Conservation (phyloP, 2,797 vertebrate genomes). For the Leptoclinus maculatus region DNA sequence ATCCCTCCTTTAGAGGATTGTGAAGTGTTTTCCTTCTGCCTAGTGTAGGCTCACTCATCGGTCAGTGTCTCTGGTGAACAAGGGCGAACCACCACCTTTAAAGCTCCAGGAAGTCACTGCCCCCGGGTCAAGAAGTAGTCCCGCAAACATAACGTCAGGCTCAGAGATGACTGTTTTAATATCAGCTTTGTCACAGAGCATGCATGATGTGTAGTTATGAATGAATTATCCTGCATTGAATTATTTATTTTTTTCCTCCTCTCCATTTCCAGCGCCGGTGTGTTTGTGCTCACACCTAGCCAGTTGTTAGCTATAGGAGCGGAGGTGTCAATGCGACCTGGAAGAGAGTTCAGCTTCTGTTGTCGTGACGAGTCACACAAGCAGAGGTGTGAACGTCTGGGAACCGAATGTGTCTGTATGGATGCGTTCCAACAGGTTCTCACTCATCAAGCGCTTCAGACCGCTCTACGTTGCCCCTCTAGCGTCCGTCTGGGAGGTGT, state of each 20-base stretch:
- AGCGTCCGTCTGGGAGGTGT: background rate
- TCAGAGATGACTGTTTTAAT: background rate
- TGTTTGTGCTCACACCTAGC: background rate
- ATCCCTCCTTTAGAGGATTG: background rate
- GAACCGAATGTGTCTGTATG: conserved; percentile 13
- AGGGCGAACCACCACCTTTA: background rate
- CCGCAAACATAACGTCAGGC: background rate
- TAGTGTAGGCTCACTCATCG: background rate
- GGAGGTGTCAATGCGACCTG: conserved; percentile 7
- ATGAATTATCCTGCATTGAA: conserved; percentile 4
- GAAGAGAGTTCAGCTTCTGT: conserved; percentile 5
- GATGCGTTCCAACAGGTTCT: background rate
- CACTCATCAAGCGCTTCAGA: background rate
- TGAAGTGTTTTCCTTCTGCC: background rate
- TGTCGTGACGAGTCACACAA: conserved; percentile 27
- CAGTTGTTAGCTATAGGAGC: background rate
- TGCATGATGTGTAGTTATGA: background rate
- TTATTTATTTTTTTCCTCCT: background rate
- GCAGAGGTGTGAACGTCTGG: conserved; percentile 35
- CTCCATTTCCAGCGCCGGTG: background rate
- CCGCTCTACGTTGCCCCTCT: background rate
- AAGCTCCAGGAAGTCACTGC: background rate
- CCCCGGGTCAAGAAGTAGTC: background rate
- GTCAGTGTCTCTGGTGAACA: background rate
- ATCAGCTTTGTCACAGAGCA: background rate